A percentile compares a stretch with the other conserved stretches of the same genome.
These are phyloP conservation scores for Halichoeres trimaculatus DNA, from an alignment of 2,113 vertebrate species.

Conservation along the genomic window DNA sequence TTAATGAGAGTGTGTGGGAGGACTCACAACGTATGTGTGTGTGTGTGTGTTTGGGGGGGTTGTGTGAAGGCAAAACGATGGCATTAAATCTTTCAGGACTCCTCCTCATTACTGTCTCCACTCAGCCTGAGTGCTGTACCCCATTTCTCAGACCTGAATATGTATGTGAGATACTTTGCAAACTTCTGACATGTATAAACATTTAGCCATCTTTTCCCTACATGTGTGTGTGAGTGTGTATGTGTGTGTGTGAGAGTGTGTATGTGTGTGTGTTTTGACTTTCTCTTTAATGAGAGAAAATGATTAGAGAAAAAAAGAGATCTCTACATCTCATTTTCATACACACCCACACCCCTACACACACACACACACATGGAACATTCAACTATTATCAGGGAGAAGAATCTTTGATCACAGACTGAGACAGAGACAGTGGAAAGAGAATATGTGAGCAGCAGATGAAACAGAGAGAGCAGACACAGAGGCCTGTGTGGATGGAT, in stretches of 20 bases:
- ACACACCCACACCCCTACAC: background rate
- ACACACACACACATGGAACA: background rate
- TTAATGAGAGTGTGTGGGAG: conserved; percentile 65
- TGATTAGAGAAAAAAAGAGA: conserved; percentile 55
- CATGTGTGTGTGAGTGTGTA: background rate
- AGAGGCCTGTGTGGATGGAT: conserved; percentile 36
- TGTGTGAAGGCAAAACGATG: conserved; percentile 1
- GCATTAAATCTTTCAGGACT: conserved; percentile 54
- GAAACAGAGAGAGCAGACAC: conserved; percentile 34
- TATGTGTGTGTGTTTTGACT: background rate
- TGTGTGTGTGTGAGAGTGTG: too few relatives aligned
- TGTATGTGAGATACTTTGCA: background rate
- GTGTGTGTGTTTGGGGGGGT: conserved; percentile 13
- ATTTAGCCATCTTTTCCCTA: background rate
- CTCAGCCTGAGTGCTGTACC: conserved; percentile 23
- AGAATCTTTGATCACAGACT: conserved; percentile 72
- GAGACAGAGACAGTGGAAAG: conserved; percentile 51
- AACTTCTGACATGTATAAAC: conserved; percentile 17
- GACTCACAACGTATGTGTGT: conserved; percentile 20
- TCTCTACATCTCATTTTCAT: conserved; percentile 16
- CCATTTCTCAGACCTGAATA: conserved; percentile 18
- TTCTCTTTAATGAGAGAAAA: conserved; percentile 66
- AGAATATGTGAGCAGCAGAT: conserved; percentile 68
- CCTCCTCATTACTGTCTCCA: conserved; percentile 61
- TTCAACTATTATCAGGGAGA: conserved; percentile 59